Conservation (phyloP, 2,888 invertebrate genomes). For the Griposia aprilina region DNA sequence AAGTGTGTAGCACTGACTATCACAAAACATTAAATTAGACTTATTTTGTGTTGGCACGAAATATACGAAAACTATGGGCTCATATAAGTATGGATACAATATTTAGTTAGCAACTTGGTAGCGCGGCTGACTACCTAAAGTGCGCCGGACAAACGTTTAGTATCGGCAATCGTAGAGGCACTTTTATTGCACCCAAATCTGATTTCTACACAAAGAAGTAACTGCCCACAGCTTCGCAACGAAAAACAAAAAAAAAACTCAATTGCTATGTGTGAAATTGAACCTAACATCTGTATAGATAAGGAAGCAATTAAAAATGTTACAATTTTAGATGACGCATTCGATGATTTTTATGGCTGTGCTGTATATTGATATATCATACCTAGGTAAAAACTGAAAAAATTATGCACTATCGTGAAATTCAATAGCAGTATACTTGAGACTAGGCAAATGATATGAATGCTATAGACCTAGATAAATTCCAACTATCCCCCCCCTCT, state of each 20-base stretch:
- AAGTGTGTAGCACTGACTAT: not conserved
- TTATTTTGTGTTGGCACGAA: not conserved
- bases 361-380: constrained; percentile 8
- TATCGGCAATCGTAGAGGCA: not conserved
- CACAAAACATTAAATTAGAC: not conserved
- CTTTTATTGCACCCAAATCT: not conserved
- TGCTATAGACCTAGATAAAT: not conserved
- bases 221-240: not conserved
- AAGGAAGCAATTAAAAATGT: not conserved
- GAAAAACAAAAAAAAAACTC: not conserved
- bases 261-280: not conserved
- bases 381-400: not conserved
- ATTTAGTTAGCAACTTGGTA: not conserved
- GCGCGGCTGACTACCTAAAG: not conserved
- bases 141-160: not conserved
- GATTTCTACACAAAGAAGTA: not conserved
- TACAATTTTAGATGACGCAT: constrained; percentile 10
- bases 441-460: not conserved
- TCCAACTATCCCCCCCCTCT: too few relatives aligned
- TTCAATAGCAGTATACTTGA: constrained; percentile 5
- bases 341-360: constrained; percentile 12
- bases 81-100: not conserved
- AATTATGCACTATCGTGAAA: not conserved
- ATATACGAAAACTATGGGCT: not conserved
- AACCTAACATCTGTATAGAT: constrained; percentile 1